These are phyloP conservation scores for Emydoidea blandingii DNA, from an alignment of 2,797 vertebrate genomes.

Conservation along the genomic window DNA sequence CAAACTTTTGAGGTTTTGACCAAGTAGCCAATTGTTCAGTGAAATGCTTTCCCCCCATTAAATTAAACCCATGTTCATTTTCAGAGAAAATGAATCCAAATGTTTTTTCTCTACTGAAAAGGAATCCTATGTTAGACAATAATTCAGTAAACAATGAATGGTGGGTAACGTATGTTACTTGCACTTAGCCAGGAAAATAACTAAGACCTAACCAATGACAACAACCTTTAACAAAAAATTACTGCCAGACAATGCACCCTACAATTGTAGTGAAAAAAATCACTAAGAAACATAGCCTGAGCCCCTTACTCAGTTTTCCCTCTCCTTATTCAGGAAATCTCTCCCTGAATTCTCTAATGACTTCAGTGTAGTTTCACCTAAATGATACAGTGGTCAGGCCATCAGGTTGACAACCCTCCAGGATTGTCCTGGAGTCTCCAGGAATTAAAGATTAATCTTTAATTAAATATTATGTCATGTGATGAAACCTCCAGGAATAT, in stretches of 20 bases:
- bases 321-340: constrained; percentile 57
- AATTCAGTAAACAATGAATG: background rate
- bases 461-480: too few species aligned
- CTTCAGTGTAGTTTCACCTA: constrained; percentile 40
- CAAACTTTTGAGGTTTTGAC: constrained; percentile 20
- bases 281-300: background rate
- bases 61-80: constrained; percentile 6
- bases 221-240: background rate
- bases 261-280: constrained; percentile 35
- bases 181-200: constrained; percentile 38
- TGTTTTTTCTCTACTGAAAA: background rate
- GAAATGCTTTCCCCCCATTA: background rate
- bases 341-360: constrained; percentile 46
- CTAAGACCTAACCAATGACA: constrained; percentile 10
- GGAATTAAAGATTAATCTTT: too few species aligned
- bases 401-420: background rate
- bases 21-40: constrained; percentile 3
- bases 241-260: constrained; percentile 20
- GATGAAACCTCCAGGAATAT: too few species aligned
- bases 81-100: background rate
- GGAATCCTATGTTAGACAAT: background rate
- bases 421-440: too few species aligned
- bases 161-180: background rate
- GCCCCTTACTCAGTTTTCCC: background rate
- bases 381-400: background rate